A percentile compares a stretch with the other conserved stretches of the same genome.
phyloP scores from a whole-genome alignment of 2,797 vertebrate species.

The Rhinoraja longicauda region DNA sequence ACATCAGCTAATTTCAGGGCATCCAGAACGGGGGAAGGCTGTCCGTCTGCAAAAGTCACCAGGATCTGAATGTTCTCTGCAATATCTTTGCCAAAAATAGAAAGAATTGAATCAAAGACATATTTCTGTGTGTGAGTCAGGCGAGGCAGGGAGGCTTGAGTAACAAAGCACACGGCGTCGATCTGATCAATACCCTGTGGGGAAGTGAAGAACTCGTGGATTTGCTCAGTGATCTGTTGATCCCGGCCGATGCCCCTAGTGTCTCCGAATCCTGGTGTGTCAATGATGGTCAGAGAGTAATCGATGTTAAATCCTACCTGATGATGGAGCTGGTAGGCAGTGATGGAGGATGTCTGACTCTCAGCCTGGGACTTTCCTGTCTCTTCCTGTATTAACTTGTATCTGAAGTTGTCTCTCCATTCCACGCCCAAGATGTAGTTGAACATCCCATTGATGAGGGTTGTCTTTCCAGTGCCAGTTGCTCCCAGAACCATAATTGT shows the following conservation, averaged over 20 bases:
- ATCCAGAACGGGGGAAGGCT: not conserved
- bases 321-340: not conserved
- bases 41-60: not conserved
- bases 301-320: not conserved
- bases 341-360: conserved; percentile 29
- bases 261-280: not conserved
- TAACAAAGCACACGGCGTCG: conserved; percentile 11
- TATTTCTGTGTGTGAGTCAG: conserved; percentile 13
- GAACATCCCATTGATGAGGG: not conserved
- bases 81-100: conserved; percentile 35
- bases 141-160: not conserved
- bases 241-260: conserved; percentile 21
- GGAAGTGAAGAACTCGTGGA: not conserved
- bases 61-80: not conserved
- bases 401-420: conserved; percentile 12
- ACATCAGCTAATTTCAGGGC: conserved; percentile 9
- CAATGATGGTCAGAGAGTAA: conserved; percentile 15
- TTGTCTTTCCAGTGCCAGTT: too few species aligned
- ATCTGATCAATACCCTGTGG: conserved; percentile 6
- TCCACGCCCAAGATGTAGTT: conserved; percentile 22
- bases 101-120: conserved; percentile 28
- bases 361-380: conserved; percentile 24
- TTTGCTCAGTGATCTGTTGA: not conserved
- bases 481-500: too few species aligned
- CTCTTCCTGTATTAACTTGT: not conserved